Evolutionary conservation across 2,113 vertebrate species (phyloP), one percentile per base, ranked within the genome.

Genomic region (Cheilinus undulatus): DNA sequence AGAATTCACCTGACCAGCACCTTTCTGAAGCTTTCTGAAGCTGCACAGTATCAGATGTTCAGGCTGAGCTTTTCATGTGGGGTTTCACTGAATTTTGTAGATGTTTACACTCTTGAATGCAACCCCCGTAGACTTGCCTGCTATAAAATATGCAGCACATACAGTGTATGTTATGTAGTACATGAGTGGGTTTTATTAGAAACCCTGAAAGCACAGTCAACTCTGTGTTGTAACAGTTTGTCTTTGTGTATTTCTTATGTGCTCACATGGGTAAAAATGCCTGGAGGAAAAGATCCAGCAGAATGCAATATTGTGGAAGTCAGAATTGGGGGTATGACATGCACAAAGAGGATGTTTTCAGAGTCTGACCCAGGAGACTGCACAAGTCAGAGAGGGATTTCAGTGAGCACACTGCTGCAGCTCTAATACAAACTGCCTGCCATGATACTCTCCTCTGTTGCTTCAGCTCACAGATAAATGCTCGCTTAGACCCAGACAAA

Each of bases 341-440:
- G 54, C 73, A 79, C 43, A 62, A 69, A 76, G 54, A 76, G 51
- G 57, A 61, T 60, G 70, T 69, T 80, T 71, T 60, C 75, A 63
- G 43, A 56, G 49, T 23, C 24, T 49, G 53, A 76, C 70, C 71
- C 52, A 5, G 28, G 82, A 81, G 71, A 63, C 46, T 53, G 2
- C 4, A 40, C 30, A 11, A 72, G 73, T 68, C 67, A 28, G 66
- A 24, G 11, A 56, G 60, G 46, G 46, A 58, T 62, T 62, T 72
- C 42, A 52, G 30, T 23, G n/a, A 50, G 45, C 53, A 34, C 7
- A 2, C 59, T 40, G 36, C 48, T 48, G 66, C 59, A 23, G 34
- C 51, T 61, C 49, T 0, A 34, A 68, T 34, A 40, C 49, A 57
- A 53, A 49, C 23, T 14, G 43, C 38, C 49, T 50, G 10, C 1